These are phyloP conservation scores for Drosophila ercepeae DNA, from an alignment of 1,140 invertebrate species.

Conservation along the genomic window DNA sequence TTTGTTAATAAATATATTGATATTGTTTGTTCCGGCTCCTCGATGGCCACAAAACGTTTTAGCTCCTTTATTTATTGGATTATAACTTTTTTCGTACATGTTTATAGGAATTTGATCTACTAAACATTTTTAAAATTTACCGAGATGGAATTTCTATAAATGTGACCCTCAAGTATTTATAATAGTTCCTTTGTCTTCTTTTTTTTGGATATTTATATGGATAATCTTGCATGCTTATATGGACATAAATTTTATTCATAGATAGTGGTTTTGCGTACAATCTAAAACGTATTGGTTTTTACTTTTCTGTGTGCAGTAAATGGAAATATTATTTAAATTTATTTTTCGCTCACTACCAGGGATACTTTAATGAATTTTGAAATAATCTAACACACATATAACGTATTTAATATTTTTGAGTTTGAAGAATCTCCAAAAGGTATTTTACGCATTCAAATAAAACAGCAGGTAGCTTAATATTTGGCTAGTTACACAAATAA, in stretches of 20 bases:
- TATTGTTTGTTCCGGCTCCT: conserved; percentile 21
- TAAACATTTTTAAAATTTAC: conserved; percentile 51
- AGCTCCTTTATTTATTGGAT: conserved; percentile 41
- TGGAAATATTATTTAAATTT: conserved; percentile 25
- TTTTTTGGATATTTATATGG: conserved; percentile 31
- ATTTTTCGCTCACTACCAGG: conserved; percentile 12
- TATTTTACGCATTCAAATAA: conserved; percentile 31
- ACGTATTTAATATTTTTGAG: background rate
- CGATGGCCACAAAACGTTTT: conserved; percentile 17
- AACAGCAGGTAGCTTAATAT: conserved; percentile 29
- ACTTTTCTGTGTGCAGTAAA: conserved; percentile 41
- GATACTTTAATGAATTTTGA: conserved; percentile 22
- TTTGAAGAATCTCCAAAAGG: conserved; percentile 6
- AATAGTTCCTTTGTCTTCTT: conserved; percentile 23
- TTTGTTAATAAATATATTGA: conserved; percentile 38
- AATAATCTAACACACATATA: conserved; percentile 34
- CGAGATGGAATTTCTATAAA: conserved; percentile 58
- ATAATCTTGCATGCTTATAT: conserved; percentile 33
- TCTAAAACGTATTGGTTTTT: conserved; percentile 26
- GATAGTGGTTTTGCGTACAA: conserved; percentile 29
- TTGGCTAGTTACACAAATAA: conserved; percentile 45
- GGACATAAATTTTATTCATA: conserved; percentile 43
- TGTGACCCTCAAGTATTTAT: conserved; percentile 58
- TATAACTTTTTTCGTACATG: conserved; percentile 37
- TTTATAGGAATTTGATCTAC: conserved; percentile 45